Conservation (phyloP, 2,888 invertebrate genomes). For the Euclidia mi region DNA sequence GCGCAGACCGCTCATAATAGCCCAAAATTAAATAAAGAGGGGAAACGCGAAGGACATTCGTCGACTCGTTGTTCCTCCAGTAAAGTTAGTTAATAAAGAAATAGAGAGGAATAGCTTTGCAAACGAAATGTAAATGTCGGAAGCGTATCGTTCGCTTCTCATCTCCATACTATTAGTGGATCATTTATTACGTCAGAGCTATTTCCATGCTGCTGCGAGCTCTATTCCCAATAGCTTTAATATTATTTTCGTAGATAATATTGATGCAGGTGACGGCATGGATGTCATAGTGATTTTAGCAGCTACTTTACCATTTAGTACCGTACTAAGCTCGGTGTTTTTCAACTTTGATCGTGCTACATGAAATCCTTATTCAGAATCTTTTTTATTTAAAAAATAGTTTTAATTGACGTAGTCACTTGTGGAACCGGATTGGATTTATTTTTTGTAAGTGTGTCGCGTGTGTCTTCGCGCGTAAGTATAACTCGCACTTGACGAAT, state of each 20-base stretch:
- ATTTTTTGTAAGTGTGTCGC: too few species aligned
- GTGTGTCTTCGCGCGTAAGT: too few species aligned
- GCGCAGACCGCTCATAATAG: slow-evolving; percentile 36
- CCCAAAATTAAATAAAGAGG: slow-evolving; percentile 39
- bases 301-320: too few species aligned
- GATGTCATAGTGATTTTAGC: too few species aligned
- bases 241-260: background rate
- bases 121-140: slow-evolving; percentile 47
- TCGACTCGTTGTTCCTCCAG: slow-evolving; percentile 28
- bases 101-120: slow-evolving; percentile 26
- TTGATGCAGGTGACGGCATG: too few species aligned
- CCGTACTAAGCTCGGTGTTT: too few species aligned
- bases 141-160: slow-evolving; percentile 46
- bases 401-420: too few species aligned
- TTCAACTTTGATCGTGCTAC: too few species aligned
- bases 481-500: too few species aligned
- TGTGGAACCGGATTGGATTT: too few species aligned
- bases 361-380: too few species aligned
- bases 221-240: slow-evolving; percentile 27
- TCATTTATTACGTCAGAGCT: slow-evolving; percentile 50
- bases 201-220: slow-evolving; percentile 29
- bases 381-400: too few species aligned
- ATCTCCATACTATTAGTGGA: slow-evolving; percentile 56
- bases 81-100: slow-evolving; percentile 44
- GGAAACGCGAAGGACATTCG: slow-evolving; percentile 36